Evolutionary conservation across 2,113 vertebrate species (phyloP).

Genomic region (Oryzias celebensis): DNA sequence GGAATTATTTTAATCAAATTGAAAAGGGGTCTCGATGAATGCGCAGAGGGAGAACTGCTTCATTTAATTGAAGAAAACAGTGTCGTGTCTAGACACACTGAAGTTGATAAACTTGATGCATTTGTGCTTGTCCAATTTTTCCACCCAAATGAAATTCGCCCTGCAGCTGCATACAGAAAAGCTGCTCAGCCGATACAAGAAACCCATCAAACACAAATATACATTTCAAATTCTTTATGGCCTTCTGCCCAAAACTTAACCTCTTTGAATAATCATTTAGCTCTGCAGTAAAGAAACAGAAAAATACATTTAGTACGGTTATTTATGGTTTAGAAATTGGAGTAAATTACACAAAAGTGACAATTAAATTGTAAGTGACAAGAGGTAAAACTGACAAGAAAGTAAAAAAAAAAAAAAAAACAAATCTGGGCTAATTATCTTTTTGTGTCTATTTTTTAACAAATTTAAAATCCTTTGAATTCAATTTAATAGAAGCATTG

Average conservation of each 20-base stretch:
- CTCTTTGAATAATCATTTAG: background rate
- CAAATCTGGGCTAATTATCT: no score
- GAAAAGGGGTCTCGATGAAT: constrained; percentile 34
- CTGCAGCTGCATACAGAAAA: constrained; percentile 36
- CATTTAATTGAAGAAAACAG: constrained; percentile 49
- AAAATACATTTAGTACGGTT: no score
- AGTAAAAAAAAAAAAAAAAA: no score
- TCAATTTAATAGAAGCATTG: no score
- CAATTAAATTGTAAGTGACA: no score
- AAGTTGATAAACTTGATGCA: constrained; percentile 49
- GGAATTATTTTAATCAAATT: constrained; percentile 62
- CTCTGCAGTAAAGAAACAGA: no score
- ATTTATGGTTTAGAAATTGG: no score
- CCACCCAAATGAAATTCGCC: constrained; percentile 22
- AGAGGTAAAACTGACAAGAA: no score
- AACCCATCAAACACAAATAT: constrained; percentile 3
- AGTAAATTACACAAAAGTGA: no score
- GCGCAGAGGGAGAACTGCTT: constrained; percentile 31
- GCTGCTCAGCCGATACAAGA: constrained; percentile 6
- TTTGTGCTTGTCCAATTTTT: constrained; percentile 47
- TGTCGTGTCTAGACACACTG: constrained; percentile 26
- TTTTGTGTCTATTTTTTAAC: no score
- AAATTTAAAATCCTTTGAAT: no score
- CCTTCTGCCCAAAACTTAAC: background rate
- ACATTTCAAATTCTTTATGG: background rate